Base-by-base conservation (phyloP, 2,113 vertebrate genomes). In the Stercorarius parasiticus region DNA sequence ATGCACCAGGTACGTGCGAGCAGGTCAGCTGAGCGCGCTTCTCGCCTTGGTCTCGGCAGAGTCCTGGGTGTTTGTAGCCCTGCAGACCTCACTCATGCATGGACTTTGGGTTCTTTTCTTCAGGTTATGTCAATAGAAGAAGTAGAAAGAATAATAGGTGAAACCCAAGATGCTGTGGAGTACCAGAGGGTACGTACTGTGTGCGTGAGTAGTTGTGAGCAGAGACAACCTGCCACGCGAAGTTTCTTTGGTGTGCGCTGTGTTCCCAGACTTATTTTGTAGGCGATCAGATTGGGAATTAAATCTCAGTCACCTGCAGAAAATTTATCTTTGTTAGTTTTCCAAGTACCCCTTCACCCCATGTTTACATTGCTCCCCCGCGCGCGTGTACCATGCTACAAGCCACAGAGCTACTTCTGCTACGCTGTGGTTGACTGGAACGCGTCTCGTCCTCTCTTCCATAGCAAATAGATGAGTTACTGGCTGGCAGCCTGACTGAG, bases 61-160 rank as follows among this genome's bases (percentile, higher is more conserved):
- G 43, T 34, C 47, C 55, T 19, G 38, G 5, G 45, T 38, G 17
- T 42, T 67, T 5, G 29, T 3, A 14, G 38, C 45, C 50, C 18
- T 6, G 12, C 25, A 15, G 62, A 12, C 25, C 67, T 40, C 38
- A 0, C 82, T 85, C 65, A 55, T 0, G 1, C 2, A 2, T 26
- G 77, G 10, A 2, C 32, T 79, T 50, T 47, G 52, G 56, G 36
- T 19, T 90, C 79, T 91, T 79, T 56, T 18, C 30, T 45, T 4
- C 81, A 99, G 99, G 98, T 99, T 36, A 99, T 99, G 99, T 99
- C 99, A 17, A 97, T 99, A 47, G 99, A 99, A 77, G 99, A 99
- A 11, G 99, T 99, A n/a, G 99, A 99, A 72, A 98, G 98, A 43
- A 99, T 99, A 13, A 98, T 99, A 97, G 99, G 99, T 34, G 99